Percentiles rank a stretch among this genome's conserved stretches.
phyloP scores from a whole-genome alignment of 2,797 vertebrate genomes.

The Enteromius mattozi region DNA sequence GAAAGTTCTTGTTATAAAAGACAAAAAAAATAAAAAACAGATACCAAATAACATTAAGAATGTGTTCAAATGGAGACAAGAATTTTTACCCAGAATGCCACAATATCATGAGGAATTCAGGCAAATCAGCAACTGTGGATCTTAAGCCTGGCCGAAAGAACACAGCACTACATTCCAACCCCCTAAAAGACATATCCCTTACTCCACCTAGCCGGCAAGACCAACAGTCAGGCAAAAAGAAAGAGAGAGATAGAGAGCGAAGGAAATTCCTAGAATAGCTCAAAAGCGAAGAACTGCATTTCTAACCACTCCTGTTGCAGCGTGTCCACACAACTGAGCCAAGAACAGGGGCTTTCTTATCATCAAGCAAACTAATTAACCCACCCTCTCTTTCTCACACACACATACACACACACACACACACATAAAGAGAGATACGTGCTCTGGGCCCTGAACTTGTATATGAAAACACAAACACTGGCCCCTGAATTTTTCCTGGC shows the following conservation, averaged over 20 bases:
- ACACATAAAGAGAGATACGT: constrained; percentile 10
- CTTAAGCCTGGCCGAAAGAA: constrained; percentile 53
- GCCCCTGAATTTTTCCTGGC: constrained; percentile 39
- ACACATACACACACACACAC: constrained; percentile 32
- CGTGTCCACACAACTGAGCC: constrained; percentile 56
- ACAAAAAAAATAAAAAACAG: neutral
- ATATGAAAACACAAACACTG: constrained; percentile 24
- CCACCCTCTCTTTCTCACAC: constrained; percentile 37
- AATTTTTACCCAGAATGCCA: constrained; percentile 42
- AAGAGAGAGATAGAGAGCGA: constrained; percentile 37
- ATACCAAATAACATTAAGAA: constrained; percentile 13
- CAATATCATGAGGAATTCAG: constrained; percentile 62
- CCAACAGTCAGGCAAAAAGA: constrained; percentile 50
- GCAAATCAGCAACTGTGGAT: constrained; percentile 44
- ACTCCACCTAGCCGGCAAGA: constrained; percentile 49
- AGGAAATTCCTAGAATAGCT: constrained; percentile 66
- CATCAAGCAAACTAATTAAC: constrained; percentile 56
- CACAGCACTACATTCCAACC: constrained; percentile 55
- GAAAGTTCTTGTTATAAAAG: neutral
- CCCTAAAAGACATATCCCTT: constrained; percentile 45
- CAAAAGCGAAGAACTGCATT: constrained; percentile 51
- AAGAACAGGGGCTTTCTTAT: constrained; percentile 59
- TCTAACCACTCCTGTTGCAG: constrained; percentile 53
- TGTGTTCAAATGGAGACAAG: constrained; percentile 2
- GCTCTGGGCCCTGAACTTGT: constrained; percentile 13